These are phyloP conservation scores for Campoplex capitator DNA, from an alignment of 2,888 invertebrate genomes.

Conservation along the genomic window DNA sequence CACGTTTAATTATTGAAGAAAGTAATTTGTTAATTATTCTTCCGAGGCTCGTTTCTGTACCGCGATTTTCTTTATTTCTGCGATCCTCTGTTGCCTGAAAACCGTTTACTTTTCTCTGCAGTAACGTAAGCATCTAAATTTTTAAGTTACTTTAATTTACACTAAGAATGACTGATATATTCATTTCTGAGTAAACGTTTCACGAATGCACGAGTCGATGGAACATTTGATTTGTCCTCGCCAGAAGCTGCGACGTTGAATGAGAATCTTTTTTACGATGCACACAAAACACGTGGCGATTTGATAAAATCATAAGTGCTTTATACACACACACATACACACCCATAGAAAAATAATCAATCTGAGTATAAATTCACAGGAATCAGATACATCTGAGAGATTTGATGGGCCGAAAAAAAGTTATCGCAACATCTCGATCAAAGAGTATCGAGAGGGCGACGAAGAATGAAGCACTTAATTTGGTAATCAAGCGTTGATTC, in stretches of 20 bases:
- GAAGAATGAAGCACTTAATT: constrained; percentile 84
- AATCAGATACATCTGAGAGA: constrained; percentile 60
- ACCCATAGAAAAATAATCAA: constrained; percentile 19
- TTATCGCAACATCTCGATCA: constrained; percentile 76
- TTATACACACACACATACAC: not conserved
- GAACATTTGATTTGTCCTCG: constrained; percentile 1
- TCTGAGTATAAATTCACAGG: constrained; percentile 31
- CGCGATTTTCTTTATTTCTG: not conserved
- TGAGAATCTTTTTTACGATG: constrained; percentile 32
- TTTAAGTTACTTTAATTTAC: not conserved
- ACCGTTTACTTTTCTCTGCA: not conserved
- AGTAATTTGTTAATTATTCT: not conserved
- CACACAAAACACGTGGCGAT: constrained; percentile 57
- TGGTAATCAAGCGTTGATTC: constrained; percentile 84
- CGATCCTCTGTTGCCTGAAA: not conserved
- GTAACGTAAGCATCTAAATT: not conserved
- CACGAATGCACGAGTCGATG: not conserved
- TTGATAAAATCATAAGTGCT: constrained; percentile 58
- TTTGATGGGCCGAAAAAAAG: constrained; percentile 42
- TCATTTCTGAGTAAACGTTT: not conserved
- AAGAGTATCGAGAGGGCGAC: constrained; percentile 71
- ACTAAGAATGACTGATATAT: not conserved
- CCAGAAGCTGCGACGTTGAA: constrained; percentile 31
- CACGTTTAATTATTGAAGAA: not conserved
- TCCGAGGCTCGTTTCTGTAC: not conserved